phyloP scores from a whole-genome alignment of 2,888 invertebrate species.

The Oscheius sp. region DNA sequence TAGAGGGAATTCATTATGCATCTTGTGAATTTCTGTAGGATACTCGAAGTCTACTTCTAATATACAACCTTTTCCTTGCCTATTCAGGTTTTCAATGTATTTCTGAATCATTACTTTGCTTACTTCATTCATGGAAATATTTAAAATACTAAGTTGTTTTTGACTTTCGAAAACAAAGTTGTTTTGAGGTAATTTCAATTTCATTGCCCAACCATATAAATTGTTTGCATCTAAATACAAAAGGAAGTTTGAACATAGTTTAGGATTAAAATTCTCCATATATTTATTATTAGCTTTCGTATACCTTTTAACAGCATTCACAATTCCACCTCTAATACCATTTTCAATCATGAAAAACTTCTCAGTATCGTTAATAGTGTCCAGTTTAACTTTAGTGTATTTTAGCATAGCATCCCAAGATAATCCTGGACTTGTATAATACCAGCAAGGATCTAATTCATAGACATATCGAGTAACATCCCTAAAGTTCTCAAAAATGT shows the following conservation, averaged over 20 bases:
- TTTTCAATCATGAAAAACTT: constrained; percentile 54
- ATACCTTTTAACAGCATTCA: neutral
- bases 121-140: constrained; percentile 25
- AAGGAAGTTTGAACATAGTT: constrained; percentile 33
- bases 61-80: constrained; percentile 63
- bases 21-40: constrained; percentile 69
- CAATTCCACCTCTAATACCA: constrained; percentile 15
- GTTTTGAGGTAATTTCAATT: constrained; percentile 42
- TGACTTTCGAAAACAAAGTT: constrained; percentile 55
- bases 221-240: too few species aligned
- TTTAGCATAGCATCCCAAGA: too few species aligned
- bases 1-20: constrained; percentile 66
- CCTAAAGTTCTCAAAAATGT: neutral
- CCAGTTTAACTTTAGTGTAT: constrained; percentile 53
- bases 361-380: constrained; percentile 60
- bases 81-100: neutral
- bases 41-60: constrained; percentile 72
- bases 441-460: constrained; percentile 63
- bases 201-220: constrained; percentile 60
- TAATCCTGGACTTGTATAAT: too few species aligned
- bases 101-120: constrained; percentile 14
- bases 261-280: constrained; percentile 44
- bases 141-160: neutral
- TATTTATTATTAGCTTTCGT: constrained; percentile 17
- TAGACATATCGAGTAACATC: constrained; percentile 20